Base-by-base conservation (phyloP, 2,113 vertebrate species). In the Crotalus helleri region DNA sequence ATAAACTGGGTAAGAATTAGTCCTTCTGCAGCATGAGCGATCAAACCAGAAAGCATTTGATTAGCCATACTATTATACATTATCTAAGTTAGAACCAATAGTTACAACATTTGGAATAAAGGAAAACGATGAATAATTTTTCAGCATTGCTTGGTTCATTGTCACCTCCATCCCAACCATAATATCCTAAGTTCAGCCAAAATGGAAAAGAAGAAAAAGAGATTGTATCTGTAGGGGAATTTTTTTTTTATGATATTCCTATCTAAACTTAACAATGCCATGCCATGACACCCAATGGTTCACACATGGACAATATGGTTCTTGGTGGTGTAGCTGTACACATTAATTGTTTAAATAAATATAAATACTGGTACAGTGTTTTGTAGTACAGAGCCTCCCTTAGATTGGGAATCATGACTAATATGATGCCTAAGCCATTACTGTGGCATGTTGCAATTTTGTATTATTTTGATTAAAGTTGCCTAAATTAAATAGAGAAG, bases 401-500 rank as follows among this genome's bases (percentile, higher is more conserved):
- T 44, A 46, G 53, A 46, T 3, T 57, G 74, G n/a, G 61, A 90
- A 6, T 11, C 58, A 59, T 6, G 21, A 21, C 24, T 12, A 86
- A 86, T 87, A 61, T 29, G 3, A 17, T 58, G 57, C 19, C 57
- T 58, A 21, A 58, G 23, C 57, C 57, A 58, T 23, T 58, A 58
- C 19, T 58, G 19, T 5, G 74, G 7, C 21, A 19, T 85, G 8
- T 17, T 87, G 44, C 46, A 29, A 24, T 49, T 53, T 21, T 74
- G 44, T 21, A 90, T 90, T 69, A 74, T 33, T 74, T 19, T 74
- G 19, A 53, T 61, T 19, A 74, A 51, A 15, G 17, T 49, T 90
- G 26, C 61, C 9, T 92, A 93, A 94, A 93, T 44, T 29, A 87
- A 17, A 55, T 3, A 13, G 74, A 93, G 29, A 81, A 94, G 91